phyloP scores from a whole-genome alignment of 2,797 vertebrate genomes.

The Pempheris klunzingeri region DNA sequence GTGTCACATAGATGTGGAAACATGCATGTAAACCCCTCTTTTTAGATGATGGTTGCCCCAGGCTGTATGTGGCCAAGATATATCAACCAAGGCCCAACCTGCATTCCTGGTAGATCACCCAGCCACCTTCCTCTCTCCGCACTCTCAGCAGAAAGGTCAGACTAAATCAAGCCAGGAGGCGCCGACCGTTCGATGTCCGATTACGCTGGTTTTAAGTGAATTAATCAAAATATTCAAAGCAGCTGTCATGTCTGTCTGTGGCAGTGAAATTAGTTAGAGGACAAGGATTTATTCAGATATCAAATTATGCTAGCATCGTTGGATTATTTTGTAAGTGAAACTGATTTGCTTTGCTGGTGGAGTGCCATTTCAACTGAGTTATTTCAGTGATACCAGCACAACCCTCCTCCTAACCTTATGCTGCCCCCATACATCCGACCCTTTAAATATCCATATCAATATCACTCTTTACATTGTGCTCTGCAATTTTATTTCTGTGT shows the following conservation, averaged over 20 bases:
- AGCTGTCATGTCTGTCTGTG: conserved; percentile 57
- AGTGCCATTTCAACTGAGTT: conserved; percentile 54
- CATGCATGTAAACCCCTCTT: conserved; percentile 22
- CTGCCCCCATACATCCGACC: conserved; percentile 1
- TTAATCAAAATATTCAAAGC: conserved; percentile 73
- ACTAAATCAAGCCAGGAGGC: conserved; percentile 67
- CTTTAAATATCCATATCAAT: conserved; percentile 44
- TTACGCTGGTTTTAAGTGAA: conserved; percentile 71
- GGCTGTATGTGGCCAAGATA: conserved; percentile 33
- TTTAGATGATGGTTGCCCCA: conserved; percentile 42
- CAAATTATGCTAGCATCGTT: conserved; percentile 65
- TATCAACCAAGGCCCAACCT: conserved; percentile 49
- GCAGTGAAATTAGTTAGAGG: conserved; percentile 67
- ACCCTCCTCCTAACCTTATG: conserved; percentile 6
- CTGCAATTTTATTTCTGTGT: conserved; percentile 48
- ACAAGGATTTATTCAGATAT: conserved; percentile 64
- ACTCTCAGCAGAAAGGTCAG: conserved; percentile 61
- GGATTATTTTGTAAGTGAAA: conserved; percentile 67
- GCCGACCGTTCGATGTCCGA: conserved; percentile 51
- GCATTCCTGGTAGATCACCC: conserved; percentile 62
- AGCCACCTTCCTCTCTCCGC: conserved; percentile 45
- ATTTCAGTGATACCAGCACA: conserved; percentile 62
- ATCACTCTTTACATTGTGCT: conserved; percentile 31
- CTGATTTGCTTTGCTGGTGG: conserved; percentile 61
- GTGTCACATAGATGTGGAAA: conserved; percentile 11